Percentiles rank a stretch among this genome's conserved stretches.
phyloP scores from a whole-genome alignment of 2,888 invertebrate species.

The Synergus japonicus region DNA sequence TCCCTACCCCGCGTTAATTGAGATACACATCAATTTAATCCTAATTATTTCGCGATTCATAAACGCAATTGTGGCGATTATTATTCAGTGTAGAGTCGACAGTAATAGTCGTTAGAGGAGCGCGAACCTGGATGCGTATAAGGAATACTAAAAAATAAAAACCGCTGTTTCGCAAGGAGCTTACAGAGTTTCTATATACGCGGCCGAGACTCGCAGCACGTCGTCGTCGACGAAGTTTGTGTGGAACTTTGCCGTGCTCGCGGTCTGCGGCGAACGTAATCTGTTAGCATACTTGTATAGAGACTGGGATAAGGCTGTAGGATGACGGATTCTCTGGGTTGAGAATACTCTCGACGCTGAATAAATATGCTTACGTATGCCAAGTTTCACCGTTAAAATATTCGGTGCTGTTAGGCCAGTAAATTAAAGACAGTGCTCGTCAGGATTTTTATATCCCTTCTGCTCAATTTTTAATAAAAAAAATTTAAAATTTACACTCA shows the following conservation, averaged over 20 bases:
- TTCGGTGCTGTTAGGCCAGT: neutral
- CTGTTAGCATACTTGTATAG: slow-evolving; percentile 38
- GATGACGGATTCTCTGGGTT: slow-evolving; percentile 28
- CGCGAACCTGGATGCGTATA: slow-evolving; percentile 49
- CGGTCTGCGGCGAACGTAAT: slow-evolving; percentile 39
- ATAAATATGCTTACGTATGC: slow-evolving; percentile 33
- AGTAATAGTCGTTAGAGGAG: slow-evolving; percentile 55
- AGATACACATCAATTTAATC: slow-evolving; percentile 15
- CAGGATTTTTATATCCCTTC: neutral
- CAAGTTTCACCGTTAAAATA: slow-evolving; percentile 35
- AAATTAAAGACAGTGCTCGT: neutral
- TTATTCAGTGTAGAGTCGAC: slow-evolving; percentile 50
- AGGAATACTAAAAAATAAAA: slow-evolving; percentile 51
- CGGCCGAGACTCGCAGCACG: slow-evolving; percentile 20
- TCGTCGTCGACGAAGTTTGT: slow-evolving; percentile 29
- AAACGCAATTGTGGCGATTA: slow-evolving; percentile 55
- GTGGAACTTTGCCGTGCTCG: slow-evolving; percentile 37
- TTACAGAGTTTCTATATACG: slow-evolving; percentile 28
- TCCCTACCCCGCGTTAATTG: neutral
- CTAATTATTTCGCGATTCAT: slow-evolving; percentile 54
- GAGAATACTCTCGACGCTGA: slow-evolving; percentile 34
- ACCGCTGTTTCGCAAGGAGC: slow-evolving; percentile 42
- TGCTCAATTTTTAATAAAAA: slow-evolving; percentile 8
- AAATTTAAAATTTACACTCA: neutral
- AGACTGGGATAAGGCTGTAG: slow-evolving; percentile 34